Evolutionary conservation across 2,113 vertebrate genomes (phyloP).

Genomic region (Hydrochoerus hydrochaeris): DNA sequence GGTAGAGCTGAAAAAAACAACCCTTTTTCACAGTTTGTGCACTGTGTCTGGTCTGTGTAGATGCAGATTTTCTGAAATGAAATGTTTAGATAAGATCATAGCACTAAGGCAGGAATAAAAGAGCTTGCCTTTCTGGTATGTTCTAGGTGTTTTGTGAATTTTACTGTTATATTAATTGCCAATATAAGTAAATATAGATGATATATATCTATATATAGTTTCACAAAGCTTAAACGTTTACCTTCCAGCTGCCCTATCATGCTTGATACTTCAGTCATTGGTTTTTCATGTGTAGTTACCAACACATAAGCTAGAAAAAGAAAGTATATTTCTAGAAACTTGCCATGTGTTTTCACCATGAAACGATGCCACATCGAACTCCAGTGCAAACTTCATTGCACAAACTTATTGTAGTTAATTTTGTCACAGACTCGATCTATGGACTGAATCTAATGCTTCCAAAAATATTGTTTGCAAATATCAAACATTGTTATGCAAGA

Average conservation of each 20-base stretch:
- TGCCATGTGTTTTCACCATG: constrained; percentile 86
- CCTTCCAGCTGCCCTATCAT: constrained; percentile 89
- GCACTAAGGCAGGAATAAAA: constrained; percentile 85
- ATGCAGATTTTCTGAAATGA: constrained; percentile 88
- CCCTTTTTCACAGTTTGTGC: constrained; percentile 85
- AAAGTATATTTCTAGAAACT: constrained; percentile 89
- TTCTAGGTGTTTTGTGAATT: constrained; percentile 93
- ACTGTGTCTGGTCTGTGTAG: constrained; percentile 89
- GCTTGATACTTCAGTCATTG: constrained; percentile 84
- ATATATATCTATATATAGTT: constrained; percentile 89
- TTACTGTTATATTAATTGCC: constrained; percentile 93
- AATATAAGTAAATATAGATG: constrained; percentile 89
- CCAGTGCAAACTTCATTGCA: constrained; percentile 87
- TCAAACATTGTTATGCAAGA: constrained; percentile 93
- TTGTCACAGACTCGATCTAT: constrained; percentile 89
- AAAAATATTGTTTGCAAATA: constrained; percentile 90
- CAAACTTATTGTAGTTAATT: constrained; percentile 87
- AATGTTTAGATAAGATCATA: constrained; percentile 88
- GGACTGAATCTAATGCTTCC: constrained; percentile 92
- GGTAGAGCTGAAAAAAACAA: constrained; percentile 79
- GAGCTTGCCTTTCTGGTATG: constrained; percentile 88
- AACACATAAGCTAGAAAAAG: constrained; percentile 90
- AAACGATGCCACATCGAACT: constrained; percentile 81
- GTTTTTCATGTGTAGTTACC: constrained; percentile 85
- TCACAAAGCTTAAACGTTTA: constrained; percentile 91